A percentile compares a stretch with the other conserved stretches of the same genome.
Conservation (phyloP, 2,888 invertebrate species). For the Lasioglossum oenotherae region DNA sequence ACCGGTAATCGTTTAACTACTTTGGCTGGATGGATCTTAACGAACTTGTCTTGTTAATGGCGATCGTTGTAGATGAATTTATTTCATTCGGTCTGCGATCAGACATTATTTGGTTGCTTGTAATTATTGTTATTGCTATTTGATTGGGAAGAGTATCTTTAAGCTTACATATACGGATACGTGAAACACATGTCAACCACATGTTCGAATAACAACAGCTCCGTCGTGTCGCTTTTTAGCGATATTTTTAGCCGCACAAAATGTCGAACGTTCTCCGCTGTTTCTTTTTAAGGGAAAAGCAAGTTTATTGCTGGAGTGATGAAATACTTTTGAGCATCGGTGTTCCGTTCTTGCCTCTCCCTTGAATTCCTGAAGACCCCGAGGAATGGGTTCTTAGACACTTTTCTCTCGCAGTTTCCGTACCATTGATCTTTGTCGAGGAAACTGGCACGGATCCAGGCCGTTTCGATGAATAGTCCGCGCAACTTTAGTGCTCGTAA, state of each 20-base stretch:
- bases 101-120: neutral
- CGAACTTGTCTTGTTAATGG: neutral
- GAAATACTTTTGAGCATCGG: neutral
- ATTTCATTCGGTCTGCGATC: neutral
- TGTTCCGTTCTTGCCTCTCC: neutral
- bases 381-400: neutral
- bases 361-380: neutral
- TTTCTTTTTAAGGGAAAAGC: neutral
- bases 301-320: neutral
- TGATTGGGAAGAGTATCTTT: neutral
- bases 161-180: no score
- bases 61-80: neutral
- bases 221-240: neutral
- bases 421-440: neutral
- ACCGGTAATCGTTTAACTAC: neutral
- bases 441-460: slow-evolving; percentile 24
- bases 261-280: neutral
- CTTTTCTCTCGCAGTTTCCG: slow-evolving; percentile 1
- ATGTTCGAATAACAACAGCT: neutral
- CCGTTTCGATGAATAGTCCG: neutral
- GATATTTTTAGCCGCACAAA: neutral
- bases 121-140: neutral
- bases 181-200: neutral
- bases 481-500: slow-evolving; percentile 21
- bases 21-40: neutral